These are phyloP conservation scores for Drosophila mimetica DNA, from an alignment of 2,888 invertebrate species.

Conservation along the genomic window DNA sequence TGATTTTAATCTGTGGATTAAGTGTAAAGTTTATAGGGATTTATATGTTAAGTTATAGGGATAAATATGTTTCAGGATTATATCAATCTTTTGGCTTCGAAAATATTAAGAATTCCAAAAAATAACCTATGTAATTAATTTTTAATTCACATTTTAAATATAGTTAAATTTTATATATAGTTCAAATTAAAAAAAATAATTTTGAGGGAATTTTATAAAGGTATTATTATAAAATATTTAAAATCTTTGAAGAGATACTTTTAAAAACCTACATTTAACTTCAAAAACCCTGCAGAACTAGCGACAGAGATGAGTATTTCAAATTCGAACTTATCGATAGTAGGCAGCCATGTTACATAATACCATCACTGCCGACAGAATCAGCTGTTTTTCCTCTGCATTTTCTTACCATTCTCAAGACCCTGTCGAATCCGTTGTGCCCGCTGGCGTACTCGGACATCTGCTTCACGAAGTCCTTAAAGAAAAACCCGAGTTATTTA, in stretches of 20 bases:
- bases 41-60: too few species aligned
- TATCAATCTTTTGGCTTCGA: too few species aligned
- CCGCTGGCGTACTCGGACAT: constrained; percentile 81
- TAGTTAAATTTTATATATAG: too few species aligned
- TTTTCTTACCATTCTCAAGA: constrained; percentile 84
- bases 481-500: background rate
- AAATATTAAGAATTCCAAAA: too few species aligned
- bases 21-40: background rate
- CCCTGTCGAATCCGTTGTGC: constrained; percentile 83
- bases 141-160: too few species aligned
- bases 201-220: too few species aligned
- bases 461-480: constrained; percentile 81
- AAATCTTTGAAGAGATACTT: background rate
- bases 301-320: constrained; percentile 13
- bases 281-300: background rate
- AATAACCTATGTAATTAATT: too few species aligned
- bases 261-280: background rate
- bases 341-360: constrained; percentile 14
- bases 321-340: constrained; percentile 49
- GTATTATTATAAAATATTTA: too few species aligned
- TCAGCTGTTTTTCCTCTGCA: constrained; percentile 42
- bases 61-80: too few species aligned
- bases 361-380: constrained; percentile 10
- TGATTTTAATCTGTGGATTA: constrained; percentile 78
- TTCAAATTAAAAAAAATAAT: too few species aligned